phyloP scores from a whole-genome alignment of 2,797 vertebrate species.

The Rhynchonycteris naso region DNA sequence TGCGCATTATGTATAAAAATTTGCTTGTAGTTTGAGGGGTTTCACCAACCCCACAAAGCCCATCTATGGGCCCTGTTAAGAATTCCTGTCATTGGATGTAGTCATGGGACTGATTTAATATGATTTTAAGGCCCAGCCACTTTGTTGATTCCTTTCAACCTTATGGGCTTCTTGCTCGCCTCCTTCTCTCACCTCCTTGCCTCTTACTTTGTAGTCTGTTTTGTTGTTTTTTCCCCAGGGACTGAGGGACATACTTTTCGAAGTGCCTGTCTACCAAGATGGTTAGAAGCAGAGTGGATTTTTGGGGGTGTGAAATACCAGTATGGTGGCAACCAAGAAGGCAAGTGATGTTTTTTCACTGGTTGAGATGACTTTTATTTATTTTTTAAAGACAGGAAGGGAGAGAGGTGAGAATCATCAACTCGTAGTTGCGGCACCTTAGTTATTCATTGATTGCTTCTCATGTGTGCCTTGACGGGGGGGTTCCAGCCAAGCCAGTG shows the following conservation, averaged over 20 bases:
- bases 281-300: constrained; percentile 94
- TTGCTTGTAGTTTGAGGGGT: background rate
- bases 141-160: background rate
- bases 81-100: background rate
- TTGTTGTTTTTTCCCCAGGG: constrained; percentile 75
- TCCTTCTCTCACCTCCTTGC: background rate
- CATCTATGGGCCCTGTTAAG: background rate
- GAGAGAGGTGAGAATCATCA: no score
- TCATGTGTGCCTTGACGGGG: no score
- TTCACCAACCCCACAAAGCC: background rate
- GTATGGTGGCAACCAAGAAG: constrained; percentile 95
- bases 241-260: constrained; percentile 90
- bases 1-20: background rate
- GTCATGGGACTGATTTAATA: background rate
- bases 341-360: constrained; percentile 84
- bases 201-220: constrained; percentile 15
- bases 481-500: no score
- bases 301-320: constrained; percentile 95
- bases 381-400: no score
- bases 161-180: background rate
- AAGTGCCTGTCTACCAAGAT: constrained; percentile 96
- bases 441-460: no score
- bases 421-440: no score
- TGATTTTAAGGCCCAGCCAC: background rate
- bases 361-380: constrained; percentile 24